Conservation (phyloP, 2,888 invertebrate species). For the Oscheius sp. region DNA sequence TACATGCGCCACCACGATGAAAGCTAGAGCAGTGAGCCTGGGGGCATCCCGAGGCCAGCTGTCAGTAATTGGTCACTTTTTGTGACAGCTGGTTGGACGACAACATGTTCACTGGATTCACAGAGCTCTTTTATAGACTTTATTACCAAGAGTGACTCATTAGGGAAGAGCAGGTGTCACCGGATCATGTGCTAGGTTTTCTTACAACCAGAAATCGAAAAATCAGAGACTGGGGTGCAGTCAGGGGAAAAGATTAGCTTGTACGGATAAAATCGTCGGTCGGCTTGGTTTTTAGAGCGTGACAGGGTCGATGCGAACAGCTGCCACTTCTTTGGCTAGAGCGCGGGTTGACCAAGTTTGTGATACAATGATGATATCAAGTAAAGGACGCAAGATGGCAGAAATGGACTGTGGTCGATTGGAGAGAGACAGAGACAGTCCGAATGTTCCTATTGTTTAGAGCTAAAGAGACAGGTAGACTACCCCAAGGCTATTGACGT, state of each 20-base stretch:
- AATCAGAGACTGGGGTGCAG: not conserved
- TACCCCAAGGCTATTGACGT: too few species aligned
- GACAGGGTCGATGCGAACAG: constrained; percentile 6
- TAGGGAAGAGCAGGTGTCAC: not conserved
- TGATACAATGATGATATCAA: too few species aligned
- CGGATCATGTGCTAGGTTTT: not conserved
- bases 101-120: not conserved
- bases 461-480: too few species aligned
- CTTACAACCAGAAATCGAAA: not conserved
- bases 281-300: constrained; percentile 16
- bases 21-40: not conserved
- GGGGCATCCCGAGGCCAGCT: constrained; percentile 22
- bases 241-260: not conserved
- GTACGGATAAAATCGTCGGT: too few species aligned
- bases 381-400: too few species aligned
- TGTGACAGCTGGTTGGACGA: constrained; percentile 25
- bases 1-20: not conserved
- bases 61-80: constrained; percentile 32
- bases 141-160: not conserved
- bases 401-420: too few species aligned
- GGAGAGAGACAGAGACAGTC: constrained; percentile 1
- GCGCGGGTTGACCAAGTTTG: constrained; percentile 28
- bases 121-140: not conserved
- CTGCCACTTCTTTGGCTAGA: constrained; percentile 15
- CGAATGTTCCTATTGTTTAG: not conserved